A percentile compares a stretch with the other conserved stretches of the same genome.
Conservation (phyloP, 2,888 invertebrate genomes). For the Stenichneumon culpator region DNA sequence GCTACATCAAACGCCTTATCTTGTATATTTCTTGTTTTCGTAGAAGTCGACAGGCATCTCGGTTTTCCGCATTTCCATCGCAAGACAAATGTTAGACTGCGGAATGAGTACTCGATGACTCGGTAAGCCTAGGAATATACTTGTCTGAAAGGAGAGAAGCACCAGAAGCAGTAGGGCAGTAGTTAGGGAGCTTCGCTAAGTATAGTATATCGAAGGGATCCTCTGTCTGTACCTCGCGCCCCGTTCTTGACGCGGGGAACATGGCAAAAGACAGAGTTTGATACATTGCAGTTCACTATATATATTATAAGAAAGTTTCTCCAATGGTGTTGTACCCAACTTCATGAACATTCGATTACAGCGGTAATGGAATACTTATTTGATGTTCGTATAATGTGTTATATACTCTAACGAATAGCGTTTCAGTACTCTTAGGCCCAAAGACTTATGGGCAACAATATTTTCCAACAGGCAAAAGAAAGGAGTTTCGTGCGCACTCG, state of each 20-base stretch:
- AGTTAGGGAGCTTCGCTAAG: constrained; percentile 1
- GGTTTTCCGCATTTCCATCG: not conserved
- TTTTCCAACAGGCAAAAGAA: constrained; percentile 41
- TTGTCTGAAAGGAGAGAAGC: constrained; percentile 45
- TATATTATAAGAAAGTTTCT: constrained; percentile 26
- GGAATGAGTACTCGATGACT: constrained; percentile 16
- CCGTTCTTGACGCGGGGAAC: not conserved
- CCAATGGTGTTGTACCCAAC: constrained; percentile 5
- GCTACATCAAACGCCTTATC: not conserved
- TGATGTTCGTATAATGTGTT: constrained; percentile 36
- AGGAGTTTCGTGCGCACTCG: constrained; percentile 2
- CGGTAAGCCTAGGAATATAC: not conserved
- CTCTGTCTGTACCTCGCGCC: not conserved
- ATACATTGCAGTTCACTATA: constrained; percentile 29
- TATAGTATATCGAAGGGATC: not conserved
- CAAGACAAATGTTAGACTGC: not conserved
- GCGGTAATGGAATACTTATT: constrained; percentile 35
- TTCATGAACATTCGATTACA: constrained; percentile 32
- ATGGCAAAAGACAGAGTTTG: not conserved
- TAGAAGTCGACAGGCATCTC: not conserved
- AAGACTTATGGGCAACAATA: constrained; percentile 43
- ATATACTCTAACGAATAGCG: constrained; percentile 43
- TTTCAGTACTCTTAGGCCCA: not conserved
- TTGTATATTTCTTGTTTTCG: not conserved
- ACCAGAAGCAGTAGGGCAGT: not conserved